Percentiles rank a stretch among this genome's conserved stretches.
These are phyloP conservation scores for Sturnira hondurensis DNA, from an alignment of 2,113 vertebrate genomes.

Conservation along the genomic window DNA sequence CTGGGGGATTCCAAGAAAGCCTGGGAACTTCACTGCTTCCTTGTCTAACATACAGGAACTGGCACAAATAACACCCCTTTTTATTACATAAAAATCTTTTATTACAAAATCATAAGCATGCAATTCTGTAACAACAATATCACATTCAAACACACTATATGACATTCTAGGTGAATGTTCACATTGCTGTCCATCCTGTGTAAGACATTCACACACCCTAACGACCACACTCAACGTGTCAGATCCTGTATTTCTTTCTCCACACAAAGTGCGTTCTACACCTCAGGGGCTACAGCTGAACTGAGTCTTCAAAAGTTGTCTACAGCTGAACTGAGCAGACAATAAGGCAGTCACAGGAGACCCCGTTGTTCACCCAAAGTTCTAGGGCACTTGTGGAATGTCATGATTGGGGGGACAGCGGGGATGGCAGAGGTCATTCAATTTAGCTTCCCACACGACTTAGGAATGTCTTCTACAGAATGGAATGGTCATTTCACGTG, in stretches of 20 bases:
- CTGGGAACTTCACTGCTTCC: not conserved
- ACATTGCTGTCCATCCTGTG: no score
- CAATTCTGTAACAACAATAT: no score
- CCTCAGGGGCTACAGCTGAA: not conserved
- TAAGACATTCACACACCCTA: no score
- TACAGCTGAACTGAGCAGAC: not conserved
- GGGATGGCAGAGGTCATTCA: not conserved
- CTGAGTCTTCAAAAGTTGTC: not conserved
- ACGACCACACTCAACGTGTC: no score
- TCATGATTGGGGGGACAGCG: not conserved
- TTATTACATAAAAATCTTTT: no score
- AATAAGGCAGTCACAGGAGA: not conserved
- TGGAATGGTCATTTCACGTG: not conserved
- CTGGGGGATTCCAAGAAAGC: not conserved
- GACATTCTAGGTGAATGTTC: no score
- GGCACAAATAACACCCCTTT: no score
- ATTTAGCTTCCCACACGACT: not conserved
- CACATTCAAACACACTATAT: no score
- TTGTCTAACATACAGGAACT: not conserved
- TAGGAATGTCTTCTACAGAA: not conserved
- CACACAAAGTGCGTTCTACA: not conserved
- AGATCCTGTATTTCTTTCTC: not conserved
- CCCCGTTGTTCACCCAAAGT: not conserved
- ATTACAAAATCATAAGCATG: no score
- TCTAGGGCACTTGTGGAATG: not conserved